phyloP scores from a whole-genome alignment of 2,797 vertebrate genomes.

The Hoplostethus atlanticus region DNA sequence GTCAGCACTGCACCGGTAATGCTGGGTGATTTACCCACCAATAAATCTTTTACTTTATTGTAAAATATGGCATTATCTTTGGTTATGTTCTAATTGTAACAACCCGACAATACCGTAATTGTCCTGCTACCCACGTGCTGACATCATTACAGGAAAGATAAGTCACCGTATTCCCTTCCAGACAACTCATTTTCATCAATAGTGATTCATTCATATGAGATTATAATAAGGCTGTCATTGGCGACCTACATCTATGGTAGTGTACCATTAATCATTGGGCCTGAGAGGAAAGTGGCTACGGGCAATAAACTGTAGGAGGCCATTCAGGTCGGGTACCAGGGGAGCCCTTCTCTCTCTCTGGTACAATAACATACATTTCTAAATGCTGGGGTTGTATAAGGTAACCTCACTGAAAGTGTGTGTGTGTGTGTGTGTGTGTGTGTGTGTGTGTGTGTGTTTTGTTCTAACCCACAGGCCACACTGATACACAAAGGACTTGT shows the following conservation, averaged over 20 bases:
- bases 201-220: conserved; percentile 57
- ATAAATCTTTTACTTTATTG: not conserved
- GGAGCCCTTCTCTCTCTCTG: conserved; percentile 72
- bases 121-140: conserved; percentile 21
- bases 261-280: conserved; percentile 82
- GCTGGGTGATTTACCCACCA: conserved; percentile 1
- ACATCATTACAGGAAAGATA: not conserved
- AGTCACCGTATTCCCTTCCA: conserved; percentile 25
- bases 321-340: conserved; percentile 65
- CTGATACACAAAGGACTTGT: conserved; percentile 64
- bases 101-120: conserved; percentile 34
- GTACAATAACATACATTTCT: conserved; percentile 62
- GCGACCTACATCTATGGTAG: conserved; percentile 76
- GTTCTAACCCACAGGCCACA: conserved; percentile 43
- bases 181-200: conserved; percentile 51
- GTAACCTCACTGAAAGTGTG: conserved; percentile 51
- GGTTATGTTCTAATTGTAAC: conserved; percentile 16
- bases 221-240: conserved; percentile 76
- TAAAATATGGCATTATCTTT: conserved; percentile 30
- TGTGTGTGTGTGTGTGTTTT: conserved; percentile 32
- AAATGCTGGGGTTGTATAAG: conserved; percentile 55
- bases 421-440: not conserved
- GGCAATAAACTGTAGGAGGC: conserved; percentile 57
- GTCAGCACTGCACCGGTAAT: not conserved
- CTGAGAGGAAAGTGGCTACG: conserved; percentile 63